Percentiles rank a stretch among this genome's conserved stretches.
phyloP scores from a whole-genome alignment of 2,888 invertebrate species.

The Tuta absoluta region DNA sequence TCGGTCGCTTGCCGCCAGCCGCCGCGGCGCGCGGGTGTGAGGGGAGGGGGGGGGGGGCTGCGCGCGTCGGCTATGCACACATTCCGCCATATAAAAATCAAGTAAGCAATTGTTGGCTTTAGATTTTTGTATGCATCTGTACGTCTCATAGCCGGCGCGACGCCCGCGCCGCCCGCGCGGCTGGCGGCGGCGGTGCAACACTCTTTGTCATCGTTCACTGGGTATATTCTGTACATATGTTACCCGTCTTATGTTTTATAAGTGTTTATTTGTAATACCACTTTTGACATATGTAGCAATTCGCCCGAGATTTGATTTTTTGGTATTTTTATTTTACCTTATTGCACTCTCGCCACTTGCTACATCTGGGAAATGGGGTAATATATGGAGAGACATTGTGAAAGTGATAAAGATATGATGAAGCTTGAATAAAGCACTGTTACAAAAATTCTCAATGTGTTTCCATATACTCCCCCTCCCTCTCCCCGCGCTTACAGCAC shows the following conservation, averaged over 20 bases:
- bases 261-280: conserved; percentile 82
- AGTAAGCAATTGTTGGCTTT: conserved; percentile 13
- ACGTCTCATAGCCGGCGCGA: neutral
- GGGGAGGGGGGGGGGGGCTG: neutral
- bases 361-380: conserved; percentile 85
- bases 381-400: conserved; percentile 86
- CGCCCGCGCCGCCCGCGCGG: conserved; percentile 13
- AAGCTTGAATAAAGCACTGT: conserved; percentile 85
- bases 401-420: conserved; percentile 82
- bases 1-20: conserved; percentile 32
- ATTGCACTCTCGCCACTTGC: conserved; percentile 77
- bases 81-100: conserved; percentile 2
- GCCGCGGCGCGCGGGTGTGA: conserved; percentile 25
- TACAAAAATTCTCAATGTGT: conserved; percentile 85
- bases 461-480: conserved; percentile 81
- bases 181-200: conserved; percentile 37
- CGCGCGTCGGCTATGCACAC: neutral
- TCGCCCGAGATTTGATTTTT: conserved; percentile 71
- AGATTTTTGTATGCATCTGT: neutral
- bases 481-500: conserved; percentile 46
- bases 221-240: conserved; percentile 79
- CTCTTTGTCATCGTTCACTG: conserved; percentile 78
- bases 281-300: conserved; percentile 82
- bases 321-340: conserved; percentile 69
- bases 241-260: conserved; percentile 79